A percentile compares a stretch with the other conserved stretches of the same genome.
Conservation (phyloP, 2,888 invertebrate genomes). For the Trilocha varians region DNA sequence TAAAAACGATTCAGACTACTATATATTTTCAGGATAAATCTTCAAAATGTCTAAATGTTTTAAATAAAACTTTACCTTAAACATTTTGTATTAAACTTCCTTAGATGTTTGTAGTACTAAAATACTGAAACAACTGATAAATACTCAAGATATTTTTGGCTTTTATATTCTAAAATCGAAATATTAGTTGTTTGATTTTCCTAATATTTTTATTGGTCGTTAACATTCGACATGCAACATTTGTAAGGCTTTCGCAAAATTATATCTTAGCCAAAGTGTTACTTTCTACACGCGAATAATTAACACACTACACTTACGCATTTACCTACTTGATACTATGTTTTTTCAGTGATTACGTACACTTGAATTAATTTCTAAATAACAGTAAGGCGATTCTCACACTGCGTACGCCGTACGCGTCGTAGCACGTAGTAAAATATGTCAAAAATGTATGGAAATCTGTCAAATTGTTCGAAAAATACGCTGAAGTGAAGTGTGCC, state of each 20-base stretch:
- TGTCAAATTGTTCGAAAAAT: too few relatives aligned
- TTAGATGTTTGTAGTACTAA: background rate
- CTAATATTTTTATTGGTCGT: background rate
- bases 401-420: too few relatives aligned
- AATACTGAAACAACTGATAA: background rate
- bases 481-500: too few relatives aligned
- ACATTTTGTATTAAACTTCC: background rate
- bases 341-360: too few relatives aligned
- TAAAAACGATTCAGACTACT: too few relatives aligned
- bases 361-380: too few relatives aligned
- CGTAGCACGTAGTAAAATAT: too few relatives aligned
- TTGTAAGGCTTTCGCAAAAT: background rate
- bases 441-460: too few relatives aligned
- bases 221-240: background rate
- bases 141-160: constrained; percentile 11
- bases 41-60: background rate
- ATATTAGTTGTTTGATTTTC: constrained; percentile 5
- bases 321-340: too few relatives aligned
- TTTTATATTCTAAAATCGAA: constrained; percentile 22
- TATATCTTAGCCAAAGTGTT: background rate
- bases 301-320: too few relatives aligned
- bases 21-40: background rate
- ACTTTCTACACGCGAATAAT: too few relatives aligned
- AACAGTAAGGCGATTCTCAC: too few relatives aligned
- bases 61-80: background rate